Evolutionary conservation across 1,140 invertebrate genomes (phyloP).

Genomic region (Arctopsyche grandis): DNA sequence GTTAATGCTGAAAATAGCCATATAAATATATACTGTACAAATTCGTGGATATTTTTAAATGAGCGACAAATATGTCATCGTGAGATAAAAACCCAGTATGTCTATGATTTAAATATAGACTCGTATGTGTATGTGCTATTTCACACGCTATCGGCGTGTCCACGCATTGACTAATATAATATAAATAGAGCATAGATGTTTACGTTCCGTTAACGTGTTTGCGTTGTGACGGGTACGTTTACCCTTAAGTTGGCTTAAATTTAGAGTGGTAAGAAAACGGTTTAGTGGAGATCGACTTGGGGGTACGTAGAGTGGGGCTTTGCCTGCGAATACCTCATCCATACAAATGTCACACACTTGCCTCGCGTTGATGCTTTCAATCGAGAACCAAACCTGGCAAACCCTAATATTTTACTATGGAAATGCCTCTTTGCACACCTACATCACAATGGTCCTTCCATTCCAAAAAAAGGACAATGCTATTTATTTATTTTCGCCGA

Average conservation of each 20-base stretch:
- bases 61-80: too few species aligned
- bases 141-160: too few species aligned
- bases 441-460: neutral
- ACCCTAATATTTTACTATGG: slow-evolving; percentile 50
- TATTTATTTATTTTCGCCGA: slow-evolving; percentile 39
- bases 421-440: slow-evolving; percentile 42
- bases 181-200: neutral
- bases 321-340: slow-evolving; percentile 46
- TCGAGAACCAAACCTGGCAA: slow-evolving; percentile 8
- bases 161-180: neutral
- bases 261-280: slow-evolving; percentile 16
- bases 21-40: too few species aligned
- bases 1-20: too few species aligned
- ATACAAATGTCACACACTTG: slow-evolving; percentile 47
- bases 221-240: neutral
- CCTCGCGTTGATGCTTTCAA: slow-evolving; percentile 42
- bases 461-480: slow-evolving; percentile 39
- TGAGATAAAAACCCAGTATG: too few species aligned
- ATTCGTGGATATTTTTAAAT: too few species aligned
- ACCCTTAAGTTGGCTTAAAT: slow-evolving; percentile 8
- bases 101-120: too few species aligned
- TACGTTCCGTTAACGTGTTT: neutral
- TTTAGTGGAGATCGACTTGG: neutral
- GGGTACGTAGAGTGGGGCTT: slow-evolving; percentile 11
- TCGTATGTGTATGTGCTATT: too few species aligned